Percentiles rank a stretch among this genome's conserved stretches.
phyloP scores from a whole-genome alignment of 2,113 vertebrate species.

The Noctilio leporinus region DNA sequence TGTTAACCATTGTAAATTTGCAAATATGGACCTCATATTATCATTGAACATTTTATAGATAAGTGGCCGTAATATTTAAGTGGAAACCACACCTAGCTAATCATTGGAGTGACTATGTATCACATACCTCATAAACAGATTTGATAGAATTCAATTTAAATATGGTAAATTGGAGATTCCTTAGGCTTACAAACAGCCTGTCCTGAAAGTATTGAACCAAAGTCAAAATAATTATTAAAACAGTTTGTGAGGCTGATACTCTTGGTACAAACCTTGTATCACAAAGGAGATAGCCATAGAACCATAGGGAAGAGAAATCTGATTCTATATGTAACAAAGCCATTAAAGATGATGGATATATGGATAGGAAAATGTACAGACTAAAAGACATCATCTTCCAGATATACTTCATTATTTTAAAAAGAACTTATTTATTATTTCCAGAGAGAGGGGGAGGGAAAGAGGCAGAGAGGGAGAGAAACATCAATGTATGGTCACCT shows the following conservation, averaged over 20 bases:
- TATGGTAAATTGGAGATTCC: not conserved
- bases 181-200: too few relatives aligned
- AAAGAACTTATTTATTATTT: too few relatives aligned
- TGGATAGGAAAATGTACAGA: not conserved
- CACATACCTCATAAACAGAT: not conserved
- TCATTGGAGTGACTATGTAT: not conserved
- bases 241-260: too few relatives aligned
- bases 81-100: not conserved
- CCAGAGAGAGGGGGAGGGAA: too few relatives aligned
- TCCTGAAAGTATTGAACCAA: too few relatives aligned
- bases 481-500: too few relatives aligned
- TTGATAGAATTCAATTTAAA: not conserved
- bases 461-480: too few relatives aligned
- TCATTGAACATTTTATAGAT: not conserved
- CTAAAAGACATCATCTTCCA: not conserved
- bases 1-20: not conserved
- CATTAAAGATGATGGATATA: not conserved
- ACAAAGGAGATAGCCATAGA: not conserved
- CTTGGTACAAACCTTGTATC: too few relatives aligned
- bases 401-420: not conserved
- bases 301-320: not conserved
- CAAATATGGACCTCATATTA: not conserved
- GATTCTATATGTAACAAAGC: not conserved
- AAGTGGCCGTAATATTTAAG: not conserved
- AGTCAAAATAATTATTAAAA: too few relatives aligned